Percentiles rank a stretch among this genome's conserved stretches.
These are phyloP conservation scores for Myiozetetes cayanensis DNA, from an alignment of 2,113 vertebrate species.

Conservation along the genomic window DNA sequence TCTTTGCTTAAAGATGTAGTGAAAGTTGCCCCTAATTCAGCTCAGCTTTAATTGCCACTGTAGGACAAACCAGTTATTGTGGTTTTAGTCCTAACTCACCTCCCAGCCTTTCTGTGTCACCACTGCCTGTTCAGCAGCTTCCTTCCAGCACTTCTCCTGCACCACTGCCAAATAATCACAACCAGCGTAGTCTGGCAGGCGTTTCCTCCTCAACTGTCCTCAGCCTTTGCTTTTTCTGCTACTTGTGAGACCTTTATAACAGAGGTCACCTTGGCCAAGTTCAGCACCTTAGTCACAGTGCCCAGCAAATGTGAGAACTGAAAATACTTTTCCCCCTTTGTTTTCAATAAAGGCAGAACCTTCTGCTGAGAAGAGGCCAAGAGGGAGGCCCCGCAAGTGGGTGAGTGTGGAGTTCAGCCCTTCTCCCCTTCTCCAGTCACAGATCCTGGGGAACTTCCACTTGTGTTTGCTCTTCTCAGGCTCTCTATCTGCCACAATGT, in stretches of 20 bases:
- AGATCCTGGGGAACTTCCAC: neutral
- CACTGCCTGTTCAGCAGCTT: neutral
- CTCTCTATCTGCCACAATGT: neutral
- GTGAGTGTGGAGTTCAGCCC: neutral
- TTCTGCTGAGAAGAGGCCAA: constrained; percentile 30
- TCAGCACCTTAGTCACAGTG: neutral
- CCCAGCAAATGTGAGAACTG: neutral
- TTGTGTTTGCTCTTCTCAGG: neutral
- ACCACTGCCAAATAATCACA: neutral
- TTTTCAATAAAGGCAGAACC: constrained; percentile 35
- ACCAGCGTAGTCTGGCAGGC: neutral
- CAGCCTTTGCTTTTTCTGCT: neutral
- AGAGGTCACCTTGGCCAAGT: neutral
- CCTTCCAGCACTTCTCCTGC: neutral
- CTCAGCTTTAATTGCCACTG: neutral
- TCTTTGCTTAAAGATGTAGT: neutral
- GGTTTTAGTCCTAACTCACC: neutral
- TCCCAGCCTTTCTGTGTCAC: neutral
- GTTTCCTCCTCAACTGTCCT: neutral
- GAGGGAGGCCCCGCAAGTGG: constrained; percentile 68
- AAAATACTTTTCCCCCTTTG: neutral
- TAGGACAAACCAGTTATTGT: neutral
- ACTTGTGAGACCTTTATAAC: neutral
- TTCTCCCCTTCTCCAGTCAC: neutral
- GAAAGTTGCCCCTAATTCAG: neutral